Base-by-base conservation (phyloP, 2,113 vertebrate genomes). In the Pavo muticus region DNA sequence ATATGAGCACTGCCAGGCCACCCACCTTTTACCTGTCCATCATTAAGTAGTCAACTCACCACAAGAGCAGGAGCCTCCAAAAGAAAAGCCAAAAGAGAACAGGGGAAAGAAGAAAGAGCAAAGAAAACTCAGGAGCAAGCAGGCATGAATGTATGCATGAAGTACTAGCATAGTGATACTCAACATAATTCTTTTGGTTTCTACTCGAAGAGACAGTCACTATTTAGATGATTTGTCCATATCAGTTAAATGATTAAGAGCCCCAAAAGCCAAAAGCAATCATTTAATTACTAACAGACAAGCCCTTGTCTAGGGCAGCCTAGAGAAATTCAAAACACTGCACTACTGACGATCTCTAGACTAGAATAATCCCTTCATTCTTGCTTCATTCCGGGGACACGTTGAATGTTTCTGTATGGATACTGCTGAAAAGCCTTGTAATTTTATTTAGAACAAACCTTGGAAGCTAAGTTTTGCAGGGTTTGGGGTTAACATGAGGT, bases 241-340 rank as follows among this genome's bases (percentile, higher is more conserved):
- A 84, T 70, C 61, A 88, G 54, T 56, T 30, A 54, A 20, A 95
- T 63, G 21, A 91, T 71, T 67, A 74, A 76, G 50, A 91, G 37
- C 21, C 74, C 60, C 42, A 9, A 23, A 86, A 71, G 72, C 92
- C 75, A 92, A 86, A 82, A 85, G 56, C 59, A 91, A 60, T 85
- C 82, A 85, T 67, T 81, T 69, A 84, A 87, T 92, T 92, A 81
- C 72, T 81, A 91, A 88, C 68, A 85, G 71, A 87, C 68, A 91
- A 80, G 16, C 8, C 56, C 37, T 87, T 95, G 78, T 71, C 71
- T 71, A 83, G 11, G 60, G 48, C 56, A 90, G 52, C 20, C 35
- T 70, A 12, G 11, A 92, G 50, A 94, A 80, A 80, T 68, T 91
- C 71, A 70, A 39, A 70, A 88, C 54, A 67, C 73, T 45, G 68